A percentile compares a stretch with the other conserved stretches of the same genome.
These are phyloP conservation scores for Sialis lutaria DNA, from an alignment of 2,888 invertebrate genomes.

Conservation along the genomic window DNA sequence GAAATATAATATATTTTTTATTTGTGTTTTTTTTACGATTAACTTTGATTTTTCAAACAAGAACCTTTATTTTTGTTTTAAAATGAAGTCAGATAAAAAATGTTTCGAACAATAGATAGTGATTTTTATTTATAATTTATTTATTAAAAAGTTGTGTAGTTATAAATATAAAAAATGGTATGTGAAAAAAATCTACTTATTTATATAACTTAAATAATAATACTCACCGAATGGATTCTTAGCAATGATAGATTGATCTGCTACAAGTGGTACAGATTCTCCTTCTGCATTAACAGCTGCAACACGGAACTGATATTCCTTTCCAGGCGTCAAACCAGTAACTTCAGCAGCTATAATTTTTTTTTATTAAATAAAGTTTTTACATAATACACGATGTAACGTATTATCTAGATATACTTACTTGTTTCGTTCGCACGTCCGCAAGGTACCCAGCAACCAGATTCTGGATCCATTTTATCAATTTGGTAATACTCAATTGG, in stretches of 20 bases:
- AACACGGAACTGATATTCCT: conserved; percentile 92
- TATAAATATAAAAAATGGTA: no score
- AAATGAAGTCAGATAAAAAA: no score
- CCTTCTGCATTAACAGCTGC: conserved; percentile 92
- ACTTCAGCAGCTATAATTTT: conserved; percentile 47
- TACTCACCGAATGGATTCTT: conserved; percentile 82
- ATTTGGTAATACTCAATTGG: conserved; percentile 93
- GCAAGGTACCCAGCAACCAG: conserved; percentile 78
- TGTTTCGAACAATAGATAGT: no score
- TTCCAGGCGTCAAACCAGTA: conserved; percentile 69
- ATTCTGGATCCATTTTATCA: conserved; percentile 84
- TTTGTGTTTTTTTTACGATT: no score
- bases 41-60: no score
- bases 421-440: conserved; percentile 68
- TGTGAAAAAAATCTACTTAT: no score
- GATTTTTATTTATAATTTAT: no score
- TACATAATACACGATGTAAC: neutral
- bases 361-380: conserved; percentile 2
- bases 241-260: conserved; percentile 72
- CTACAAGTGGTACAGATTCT: conserved; percentile 82
- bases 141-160: no score
- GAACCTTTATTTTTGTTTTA: no score
- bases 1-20: no score
- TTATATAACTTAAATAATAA: no score
- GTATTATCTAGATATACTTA: conserved; percentile 21